Percentiles rank a stretch among this genome's conserved stretches.
Evolutionary conservation across 2,797 vertebrate species (phyloP).

Genomic region (Melanogrammus aeglefinus): DNA sequence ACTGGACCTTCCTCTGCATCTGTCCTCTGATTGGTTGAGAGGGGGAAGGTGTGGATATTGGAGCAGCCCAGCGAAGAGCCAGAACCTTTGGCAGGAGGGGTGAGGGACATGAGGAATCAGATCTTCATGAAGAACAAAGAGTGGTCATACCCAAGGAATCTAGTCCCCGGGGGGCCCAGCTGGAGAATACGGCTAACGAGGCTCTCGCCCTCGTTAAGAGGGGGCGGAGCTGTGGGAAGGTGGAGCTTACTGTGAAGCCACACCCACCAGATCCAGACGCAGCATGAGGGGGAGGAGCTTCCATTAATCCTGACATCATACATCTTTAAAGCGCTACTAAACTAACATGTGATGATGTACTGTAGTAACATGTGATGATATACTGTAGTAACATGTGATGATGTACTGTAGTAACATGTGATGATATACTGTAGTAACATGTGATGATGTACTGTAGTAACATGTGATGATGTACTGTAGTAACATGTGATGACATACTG

Average conservation of each 20-base stretch:
- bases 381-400: no score
- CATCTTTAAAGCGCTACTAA: background rate
- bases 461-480: no score
- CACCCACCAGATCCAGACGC: slow-evolving; percentile 69
- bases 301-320: background rate
- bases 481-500: no score
- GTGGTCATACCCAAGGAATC: slow-evolving; percentile 98
- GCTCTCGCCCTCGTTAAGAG: slow-evolving; percentile 99
- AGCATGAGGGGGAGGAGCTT: slow-evolving; percentile 73
- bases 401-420: no score
- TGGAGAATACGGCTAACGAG: slow-evolving; percentile 99
- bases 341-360: background rate
- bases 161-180: slow-evolving; percentile 98
- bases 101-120: slow-evolving; percentile 69
- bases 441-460: no score
- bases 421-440: no score
- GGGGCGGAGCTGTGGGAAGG: slow-evolving; percentile 97
- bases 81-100: background rate
- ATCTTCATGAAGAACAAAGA: slow-evolving; percentile 59
- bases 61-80: background rate
- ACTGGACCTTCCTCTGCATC: no score
- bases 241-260: slow-evolving; percentile 95
- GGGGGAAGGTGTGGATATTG: background rate
- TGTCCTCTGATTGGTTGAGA: background rate
- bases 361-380: no score